Conservation (phyloP, 2,888 invertebrate species). For the Limnephilus marmoratus region DNA sequence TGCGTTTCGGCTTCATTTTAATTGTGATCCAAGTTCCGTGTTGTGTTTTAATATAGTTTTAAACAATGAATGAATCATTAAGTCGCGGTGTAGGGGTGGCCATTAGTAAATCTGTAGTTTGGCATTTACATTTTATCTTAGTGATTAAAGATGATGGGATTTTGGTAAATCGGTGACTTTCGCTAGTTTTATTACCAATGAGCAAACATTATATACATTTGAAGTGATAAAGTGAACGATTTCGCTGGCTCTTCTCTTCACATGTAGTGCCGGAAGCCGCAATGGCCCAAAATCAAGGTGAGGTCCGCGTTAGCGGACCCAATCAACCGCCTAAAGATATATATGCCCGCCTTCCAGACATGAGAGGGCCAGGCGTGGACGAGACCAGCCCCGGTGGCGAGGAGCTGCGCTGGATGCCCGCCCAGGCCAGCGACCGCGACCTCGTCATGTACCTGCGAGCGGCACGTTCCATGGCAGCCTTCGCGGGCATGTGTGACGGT, state of each 20-base stretch:
- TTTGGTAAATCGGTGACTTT: conserved; percentile 53
- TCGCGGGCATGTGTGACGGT: conserved; percentile 99
- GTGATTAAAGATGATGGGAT: conserved; percentile 42
- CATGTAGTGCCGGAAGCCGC: conserved; percentile 69
- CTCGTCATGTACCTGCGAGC: conserved; percentile 98
- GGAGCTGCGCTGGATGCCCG: conserved; percentile 96
- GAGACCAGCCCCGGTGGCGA: conserved; percentile 82
- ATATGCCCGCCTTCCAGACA: conserved; percentile 78
- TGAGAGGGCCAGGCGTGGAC: conserved; percentile 75
- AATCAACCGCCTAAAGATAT: conserved; percentile 77
- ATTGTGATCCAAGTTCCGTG: neutral
- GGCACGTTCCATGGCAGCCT: conserved; percentile 98
- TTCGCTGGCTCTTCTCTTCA: conserved; percentile 14
- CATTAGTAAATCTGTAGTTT: conserved; percentile 79
- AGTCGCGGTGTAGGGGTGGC: conserved; percentile 77
- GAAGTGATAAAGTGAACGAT: conserved; percentile 25
- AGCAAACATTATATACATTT: conserved; percentile 29
- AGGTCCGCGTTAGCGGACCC: conserved; percentile 77
- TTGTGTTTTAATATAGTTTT: conserved; percentile 27
- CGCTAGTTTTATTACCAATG: conserved; percentile 30
- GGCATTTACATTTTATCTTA: conserved; percentile 58
- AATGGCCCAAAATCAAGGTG: conserved; percentile 78
- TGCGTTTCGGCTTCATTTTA: neutral
- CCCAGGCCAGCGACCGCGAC: conserved; percentile 94
- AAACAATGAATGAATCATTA: conserved; percentile 53